phyloP scores from a whole-genome alignment of 64 coral and sea anemone species.

The Pocillopora verrucosa region DNA sequence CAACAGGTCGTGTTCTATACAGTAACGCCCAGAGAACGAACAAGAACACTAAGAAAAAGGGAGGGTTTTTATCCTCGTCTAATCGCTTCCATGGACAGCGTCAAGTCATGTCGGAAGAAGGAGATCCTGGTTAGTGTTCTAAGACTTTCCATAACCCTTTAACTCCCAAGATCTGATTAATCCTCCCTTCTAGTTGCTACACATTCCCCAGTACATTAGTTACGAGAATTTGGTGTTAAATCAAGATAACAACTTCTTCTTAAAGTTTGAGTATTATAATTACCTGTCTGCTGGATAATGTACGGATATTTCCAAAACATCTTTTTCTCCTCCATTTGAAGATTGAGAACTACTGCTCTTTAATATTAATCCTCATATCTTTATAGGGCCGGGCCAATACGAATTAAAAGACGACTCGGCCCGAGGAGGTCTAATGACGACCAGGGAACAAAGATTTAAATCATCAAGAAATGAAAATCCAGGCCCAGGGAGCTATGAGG shows the following conservation, averaged over 20 bases:
- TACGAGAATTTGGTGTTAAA: too few species aligned
- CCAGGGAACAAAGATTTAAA: conserved; percentile 61
- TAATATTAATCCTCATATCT: background rate
- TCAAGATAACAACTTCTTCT: too few species aligned
- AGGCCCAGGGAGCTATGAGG: conserved; percentile 79
- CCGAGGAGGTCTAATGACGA: conserved; percentile 67
- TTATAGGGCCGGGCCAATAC: conserved; percentile 72
- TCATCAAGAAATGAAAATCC: conserved; percentile 47
- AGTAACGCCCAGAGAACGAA: conserved; percentile 56
- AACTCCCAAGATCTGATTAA: background rate
- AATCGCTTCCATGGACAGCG: conserved; percentile 61
- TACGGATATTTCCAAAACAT: background rate
- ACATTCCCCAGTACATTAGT: too few species aligned
- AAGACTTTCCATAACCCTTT: background rate
- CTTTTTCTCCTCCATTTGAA: background rate
- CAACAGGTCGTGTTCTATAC: conserved; percentile 86
- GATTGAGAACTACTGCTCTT: background rate
- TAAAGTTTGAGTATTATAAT: too few species aligned
- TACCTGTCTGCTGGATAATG: too few species aligned
- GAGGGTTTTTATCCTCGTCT: conserved; percentile 80
- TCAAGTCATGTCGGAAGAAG: conserved; percentile 58
- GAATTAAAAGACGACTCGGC: background rate
- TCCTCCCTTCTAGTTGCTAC: too few species aligned
- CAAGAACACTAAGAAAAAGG: conserved; percentile 80
- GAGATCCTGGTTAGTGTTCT: conserved; percentile 69